Conservation (phyloP, 2,113 vertebrate genomes). For the Chinchilla lanigera region DNA sequence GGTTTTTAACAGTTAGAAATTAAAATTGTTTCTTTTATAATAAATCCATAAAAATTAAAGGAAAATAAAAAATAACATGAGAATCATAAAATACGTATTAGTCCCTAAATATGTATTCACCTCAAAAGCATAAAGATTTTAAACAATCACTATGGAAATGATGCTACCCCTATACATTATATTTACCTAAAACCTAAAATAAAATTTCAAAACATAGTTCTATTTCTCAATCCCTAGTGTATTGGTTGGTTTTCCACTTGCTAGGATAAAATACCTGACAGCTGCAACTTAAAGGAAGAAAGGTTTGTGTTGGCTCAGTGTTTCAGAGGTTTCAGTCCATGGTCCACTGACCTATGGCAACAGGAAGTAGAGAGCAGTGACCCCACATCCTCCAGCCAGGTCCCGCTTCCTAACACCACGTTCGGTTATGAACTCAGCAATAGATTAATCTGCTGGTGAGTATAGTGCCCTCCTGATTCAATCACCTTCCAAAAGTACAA, state of each 20-base stretch:
- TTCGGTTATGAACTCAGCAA: background rate
- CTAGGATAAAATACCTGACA: background rate
- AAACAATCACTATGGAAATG: background rate
- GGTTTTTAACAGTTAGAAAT: background rate
- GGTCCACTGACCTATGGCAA: background rate
- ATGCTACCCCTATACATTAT: background rate
- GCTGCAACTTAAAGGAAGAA: background rate
- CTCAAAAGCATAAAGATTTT: background rate
- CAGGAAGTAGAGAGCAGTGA: background rate
- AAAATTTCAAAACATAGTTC: background rate
- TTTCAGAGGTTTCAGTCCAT: background rate
- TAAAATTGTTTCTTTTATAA: background rate
- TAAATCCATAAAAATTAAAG: background rate
- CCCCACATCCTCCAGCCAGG: background rate
- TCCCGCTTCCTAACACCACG: background rate
- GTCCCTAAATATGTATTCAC: background rate
- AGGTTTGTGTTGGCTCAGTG: background rate
- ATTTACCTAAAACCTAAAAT: background rate
- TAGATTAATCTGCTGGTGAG: background rate
- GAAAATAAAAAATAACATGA: background rate
- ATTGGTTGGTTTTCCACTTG: background rate
- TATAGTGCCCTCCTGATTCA: background rate
- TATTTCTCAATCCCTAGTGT: background rate
- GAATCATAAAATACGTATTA: background rate
- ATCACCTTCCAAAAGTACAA: background rate